Percentiles rank a stretch among this genome's conserved stretches.
These are phyloP conservation scores for Chloroclystis v-ata DNA, from an alignment of 2,888 invertebrate genomes.

Conservation along the genomic window DNA sequence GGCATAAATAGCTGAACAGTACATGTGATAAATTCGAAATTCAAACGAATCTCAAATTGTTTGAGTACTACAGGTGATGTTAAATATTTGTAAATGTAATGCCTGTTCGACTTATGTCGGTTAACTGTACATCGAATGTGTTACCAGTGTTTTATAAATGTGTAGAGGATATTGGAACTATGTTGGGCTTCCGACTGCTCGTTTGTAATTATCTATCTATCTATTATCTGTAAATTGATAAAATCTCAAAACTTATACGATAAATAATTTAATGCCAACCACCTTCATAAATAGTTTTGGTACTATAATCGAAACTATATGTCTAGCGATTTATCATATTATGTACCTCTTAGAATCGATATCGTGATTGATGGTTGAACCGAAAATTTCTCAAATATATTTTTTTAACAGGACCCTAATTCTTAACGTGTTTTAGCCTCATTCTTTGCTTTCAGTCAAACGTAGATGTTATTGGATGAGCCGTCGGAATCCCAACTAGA, in stretches of 20 bases:
- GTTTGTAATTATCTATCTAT: background rate
- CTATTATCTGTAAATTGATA: background rate
- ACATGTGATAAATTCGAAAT: too few relatives aligned
- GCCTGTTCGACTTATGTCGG: background rate
- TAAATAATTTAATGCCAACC: background rate
- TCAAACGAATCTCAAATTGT: too few relatives aligned
- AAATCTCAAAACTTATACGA: background rate
- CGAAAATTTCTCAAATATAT: too few relatives aligned
- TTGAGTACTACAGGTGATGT: too few relatives aligned
- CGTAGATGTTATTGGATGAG: too few relatives aligned
- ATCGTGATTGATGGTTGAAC: too few relatives aligned
- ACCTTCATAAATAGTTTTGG: background rate
- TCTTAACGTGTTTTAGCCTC: too few relatives aligned
- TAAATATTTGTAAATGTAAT: background rate
- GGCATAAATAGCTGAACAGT: background rate
- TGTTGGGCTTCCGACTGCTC: background rate
- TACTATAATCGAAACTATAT: too few relatives aligned
- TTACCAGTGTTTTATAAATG: slow-evolving; percentile 9
- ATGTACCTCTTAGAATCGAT: too few relatives aligned
- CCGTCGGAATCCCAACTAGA: background rate
- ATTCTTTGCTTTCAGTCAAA: too few relatives aligned
- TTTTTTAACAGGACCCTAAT: too few relatives aligned
- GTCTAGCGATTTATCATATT: too few relatives aligned
- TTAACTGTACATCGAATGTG: slow-evolving; percentile 5
- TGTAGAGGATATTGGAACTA: slow-evolving; percentile 6